phyloP scores from a whole-genome alignment of 2,113 vertebrate species.

The Abramis brama region DNA sequence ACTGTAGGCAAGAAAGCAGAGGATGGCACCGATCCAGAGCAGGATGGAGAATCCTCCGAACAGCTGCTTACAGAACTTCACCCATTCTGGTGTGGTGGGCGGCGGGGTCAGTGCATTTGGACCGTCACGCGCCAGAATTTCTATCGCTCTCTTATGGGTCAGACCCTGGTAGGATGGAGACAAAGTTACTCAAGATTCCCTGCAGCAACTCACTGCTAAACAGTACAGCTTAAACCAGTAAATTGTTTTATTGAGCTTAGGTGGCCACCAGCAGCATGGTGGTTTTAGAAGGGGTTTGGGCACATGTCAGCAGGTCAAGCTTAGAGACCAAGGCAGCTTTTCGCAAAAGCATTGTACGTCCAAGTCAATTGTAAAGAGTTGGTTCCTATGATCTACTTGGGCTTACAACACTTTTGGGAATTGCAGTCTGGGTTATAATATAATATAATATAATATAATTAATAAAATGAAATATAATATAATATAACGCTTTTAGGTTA shows the following conservation, averaged over 20 bases:
- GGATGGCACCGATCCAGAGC: slow-evolving; percentile 89
- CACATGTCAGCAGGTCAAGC: background rate
- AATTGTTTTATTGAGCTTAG: background rate
- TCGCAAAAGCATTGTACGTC: background rate
- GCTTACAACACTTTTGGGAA: background rate
- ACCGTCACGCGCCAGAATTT: slow-evolving; percentile 85
- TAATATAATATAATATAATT: background rate
- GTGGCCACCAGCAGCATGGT: background rate
- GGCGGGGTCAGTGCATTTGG: slow-evolving; percentile 88
- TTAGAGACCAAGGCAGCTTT: background rate
- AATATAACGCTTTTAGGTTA: no score
- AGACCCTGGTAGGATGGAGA: slow-evolving; percentile 76
- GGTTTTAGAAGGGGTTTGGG: background rate
- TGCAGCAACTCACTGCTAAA: slow-evolving; percentile 1
- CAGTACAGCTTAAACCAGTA: slow-evolving; percentile 23
- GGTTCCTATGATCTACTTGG: background rate
- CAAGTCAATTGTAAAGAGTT: background rate
- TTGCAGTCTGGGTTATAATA: background rate
- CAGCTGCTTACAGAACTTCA: slow-evolving; percentile 94
- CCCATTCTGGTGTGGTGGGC: slow-evolving; percentile 90
- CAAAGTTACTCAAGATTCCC: background rate
- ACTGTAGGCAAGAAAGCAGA: slow-evolving; percentile 91
- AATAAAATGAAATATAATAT: no score
- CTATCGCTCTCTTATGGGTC: slow-evolving; percentile 76
- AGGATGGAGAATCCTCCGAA: slow-evolving; percentile 94